Evolutionary conservation across 2,888 invertebrate species (phyloP).

Genomic region (Athalia circularis): DNA sequence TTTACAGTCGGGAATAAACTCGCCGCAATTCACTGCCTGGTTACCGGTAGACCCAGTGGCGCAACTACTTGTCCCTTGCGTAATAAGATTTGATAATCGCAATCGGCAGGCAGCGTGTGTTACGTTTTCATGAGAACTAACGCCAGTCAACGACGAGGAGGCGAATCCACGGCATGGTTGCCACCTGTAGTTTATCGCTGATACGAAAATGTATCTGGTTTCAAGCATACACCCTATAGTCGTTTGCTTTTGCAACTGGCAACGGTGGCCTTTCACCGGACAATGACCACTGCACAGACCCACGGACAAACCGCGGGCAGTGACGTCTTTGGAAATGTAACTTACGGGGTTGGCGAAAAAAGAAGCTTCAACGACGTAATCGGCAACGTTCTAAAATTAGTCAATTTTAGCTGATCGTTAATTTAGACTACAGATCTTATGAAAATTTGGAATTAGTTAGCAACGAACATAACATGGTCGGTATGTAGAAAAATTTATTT

Average conservation of each 20-base stretch:
- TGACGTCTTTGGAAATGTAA: not conserved
- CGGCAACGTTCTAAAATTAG: not conserved
- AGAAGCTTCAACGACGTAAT: no score
- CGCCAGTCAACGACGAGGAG: not conserved
- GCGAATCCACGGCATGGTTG: not conserved
- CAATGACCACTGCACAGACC: conserved; percentile 37
- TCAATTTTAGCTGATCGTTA: not conserved
- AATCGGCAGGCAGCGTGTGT: conserved; percentile 16
- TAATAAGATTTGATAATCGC: conserved; percentile 62
- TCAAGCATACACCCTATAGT: not conserved
- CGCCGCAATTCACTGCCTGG: not conserved
- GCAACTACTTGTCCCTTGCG: conserved; percentile 51
- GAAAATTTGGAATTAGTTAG: no score
- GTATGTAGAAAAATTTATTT: no score
- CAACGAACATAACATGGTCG: no score
- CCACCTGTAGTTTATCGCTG: not conserved
- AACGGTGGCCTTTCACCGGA: conserved; percentile 44
- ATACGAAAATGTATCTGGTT: conserved; percentile 9
- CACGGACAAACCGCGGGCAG: conserved; percentile 5
- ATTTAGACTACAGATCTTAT: no score
- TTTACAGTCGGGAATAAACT: conserved; percentile 11
- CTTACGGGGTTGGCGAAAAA: no score
- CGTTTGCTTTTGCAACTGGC: not conserved
- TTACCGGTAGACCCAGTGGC: conserved; percentile 7
- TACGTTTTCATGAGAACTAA: conserved; percentile 33